Conservation (phyloP, 64 coral and sea anemone species). For the Montipora sp. region DNA sequence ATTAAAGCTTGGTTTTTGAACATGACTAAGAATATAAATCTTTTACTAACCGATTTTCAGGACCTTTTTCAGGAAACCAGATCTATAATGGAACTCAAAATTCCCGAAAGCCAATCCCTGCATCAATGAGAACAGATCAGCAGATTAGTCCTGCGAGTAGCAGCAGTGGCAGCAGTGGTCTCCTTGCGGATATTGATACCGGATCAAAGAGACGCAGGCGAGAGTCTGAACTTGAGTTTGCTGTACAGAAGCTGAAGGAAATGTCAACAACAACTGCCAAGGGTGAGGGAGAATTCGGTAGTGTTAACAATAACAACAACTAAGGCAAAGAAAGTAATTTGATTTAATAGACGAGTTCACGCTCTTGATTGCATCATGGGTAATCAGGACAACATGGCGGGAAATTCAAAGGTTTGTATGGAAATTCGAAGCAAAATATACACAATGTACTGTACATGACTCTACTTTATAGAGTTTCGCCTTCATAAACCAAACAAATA, state of each 20-base stretch:
- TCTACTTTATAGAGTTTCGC: too few species aligned
- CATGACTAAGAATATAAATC: too few species aligned
- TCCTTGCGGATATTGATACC: conserved; percentile 86
- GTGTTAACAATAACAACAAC: too few species aligned
- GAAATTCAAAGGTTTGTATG: too few species aligned
- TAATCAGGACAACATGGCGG: too few species aligned
- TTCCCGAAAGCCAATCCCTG: conserved; percentile 89
- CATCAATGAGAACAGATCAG: conserved; percentile 79
- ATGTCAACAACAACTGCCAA: conserved; percentile 25
- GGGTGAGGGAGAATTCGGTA: background rate
- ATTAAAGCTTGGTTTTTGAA: too few species aligned
- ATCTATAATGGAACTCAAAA: conserved; percentile 43
- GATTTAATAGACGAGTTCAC: too few species aligned
- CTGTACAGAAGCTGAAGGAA: conserved; percentile 37
- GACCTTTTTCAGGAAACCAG: conserved; percentile 9
- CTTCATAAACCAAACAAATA: too few species aligned
- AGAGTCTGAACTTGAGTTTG: conserved; percentile 76
- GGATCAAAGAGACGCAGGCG: conserved; percentile 41
- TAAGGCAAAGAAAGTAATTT: too few species aligned
- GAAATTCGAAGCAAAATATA: too few species aligned
- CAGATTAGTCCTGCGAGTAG: conserved; percentile 90
- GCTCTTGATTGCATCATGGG: too few species aligned
- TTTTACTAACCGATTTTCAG: background rate
- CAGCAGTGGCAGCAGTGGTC: conserved; percentile 94
- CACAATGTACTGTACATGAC: too few species aligned